phyloP scores from a whole-genome alignment of 2,113 vertebrate genomes.

The Menura novaehollandiae region DNA sequence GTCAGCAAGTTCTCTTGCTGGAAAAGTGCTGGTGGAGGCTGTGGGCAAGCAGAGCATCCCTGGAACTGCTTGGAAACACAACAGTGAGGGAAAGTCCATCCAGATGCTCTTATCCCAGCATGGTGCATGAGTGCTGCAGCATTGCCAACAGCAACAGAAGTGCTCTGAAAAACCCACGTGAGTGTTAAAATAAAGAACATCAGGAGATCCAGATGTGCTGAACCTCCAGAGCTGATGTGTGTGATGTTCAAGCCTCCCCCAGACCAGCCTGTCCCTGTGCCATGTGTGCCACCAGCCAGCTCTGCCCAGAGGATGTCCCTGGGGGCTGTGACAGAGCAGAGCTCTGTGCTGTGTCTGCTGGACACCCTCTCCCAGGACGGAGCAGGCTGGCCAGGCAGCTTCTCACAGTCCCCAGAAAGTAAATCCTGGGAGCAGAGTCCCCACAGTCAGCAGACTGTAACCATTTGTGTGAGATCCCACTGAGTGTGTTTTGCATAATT shows the following conservation, averaged over 20 bases:
- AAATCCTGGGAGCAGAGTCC: neutral
- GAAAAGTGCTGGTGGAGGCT: rapidly evolving
- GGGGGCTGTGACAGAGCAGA: neutral
- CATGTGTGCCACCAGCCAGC: rapidly evolving
- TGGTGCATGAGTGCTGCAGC: neutral
- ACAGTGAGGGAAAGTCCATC: neutral
- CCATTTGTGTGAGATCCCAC: neutral
- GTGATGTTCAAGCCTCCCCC: rapidly evolving
- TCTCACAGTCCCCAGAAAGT: neutral
- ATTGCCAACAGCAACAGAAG: neutral
- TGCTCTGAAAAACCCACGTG: neutral
- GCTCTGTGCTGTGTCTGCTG: neutral
- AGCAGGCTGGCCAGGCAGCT: neutral
- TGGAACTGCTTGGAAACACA: neutral
- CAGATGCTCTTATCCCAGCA: neutral
- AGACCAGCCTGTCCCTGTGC: neutral
- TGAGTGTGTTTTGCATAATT: conserved; percentile 19
- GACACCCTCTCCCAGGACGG: neutral
- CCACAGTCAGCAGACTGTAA: neutral
- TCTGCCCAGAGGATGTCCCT: neutral
- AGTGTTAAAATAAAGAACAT: neutral
- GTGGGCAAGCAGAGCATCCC: neutral
- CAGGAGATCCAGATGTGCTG: neutral
- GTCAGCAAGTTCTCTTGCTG: neutral
- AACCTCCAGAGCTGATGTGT: neutral